Conservation (phyloP, 2,888 invertebrate species). For the Aphidius colemani region DNA sequence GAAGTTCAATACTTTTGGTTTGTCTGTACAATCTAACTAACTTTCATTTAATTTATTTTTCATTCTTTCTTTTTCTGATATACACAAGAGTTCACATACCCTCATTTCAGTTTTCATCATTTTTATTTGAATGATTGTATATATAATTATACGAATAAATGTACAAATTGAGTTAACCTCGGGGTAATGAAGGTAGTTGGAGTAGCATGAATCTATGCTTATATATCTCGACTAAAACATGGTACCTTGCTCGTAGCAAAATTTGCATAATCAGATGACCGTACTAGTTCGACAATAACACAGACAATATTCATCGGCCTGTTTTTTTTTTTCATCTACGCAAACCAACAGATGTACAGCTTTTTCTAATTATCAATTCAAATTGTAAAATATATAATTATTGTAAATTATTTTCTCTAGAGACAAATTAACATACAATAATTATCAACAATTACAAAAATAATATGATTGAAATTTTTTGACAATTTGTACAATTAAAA, state of each 20-base stretch:
- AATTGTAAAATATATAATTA: too few species aligned
- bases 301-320: conserved; percentile 11
- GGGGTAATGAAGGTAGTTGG: not conserved
- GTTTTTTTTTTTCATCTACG: not conserved
- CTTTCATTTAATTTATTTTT: too few species aligned
- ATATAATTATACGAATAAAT: not conserved
- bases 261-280: conserved; percentile 21
- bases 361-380: too few species aligned
- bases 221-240: conserved; percentile 6
- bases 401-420: too few species aligned
- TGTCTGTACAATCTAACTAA: not conserved
- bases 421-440: too few species aligned
- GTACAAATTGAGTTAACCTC: too few species aligned
- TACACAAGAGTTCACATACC: too few species aligned
- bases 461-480: too few species aligned
- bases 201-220: conserved; percentile 44
- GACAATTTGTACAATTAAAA: too few species aligned
- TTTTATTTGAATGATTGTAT: conserved; percentile 3
- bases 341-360: too few species aligned
- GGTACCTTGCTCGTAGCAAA: not conserved
- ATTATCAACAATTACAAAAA: too few species aligned
- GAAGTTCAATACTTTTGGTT: conserved; percentile 50
- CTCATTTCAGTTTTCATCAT: not conserved
- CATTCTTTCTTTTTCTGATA: too few species aligned
- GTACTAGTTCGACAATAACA: conserved; percentile 19